Percentiles rank a stretch among this genome's conserved stretches.
Evolutionary conservation across 2,113 vertebrate species (phyloP).

Genomic region (Ardeotis arabs): DNA sequence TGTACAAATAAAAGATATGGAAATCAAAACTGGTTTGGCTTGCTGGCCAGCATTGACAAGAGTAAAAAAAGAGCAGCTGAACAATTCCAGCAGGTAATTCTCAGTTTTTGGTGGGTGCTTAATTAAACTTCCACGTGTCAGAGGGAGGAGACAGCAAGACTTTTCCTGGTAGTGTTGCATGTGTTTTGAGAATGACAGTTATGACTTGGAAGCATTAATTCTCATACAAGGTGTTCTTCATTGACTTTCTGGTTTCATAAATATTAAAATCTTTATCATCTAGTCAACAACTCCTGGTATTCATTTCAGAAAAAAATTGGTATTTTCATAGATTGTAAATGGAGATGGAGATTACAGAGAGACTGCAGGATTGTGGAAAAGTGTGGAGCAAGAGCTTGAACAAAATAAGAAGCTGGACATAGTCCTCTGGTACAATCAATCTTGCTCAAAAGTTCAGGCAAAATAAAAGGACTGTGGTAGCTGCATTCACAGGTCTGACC

Average conservation of each 20-base stretch:
- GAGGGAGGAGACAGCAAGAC: background rate
- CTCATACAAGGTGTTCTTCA: slow-evolving; percentile 55
- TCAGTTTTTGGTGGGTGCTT: background rate
- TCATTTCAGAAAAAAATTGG: background rate
- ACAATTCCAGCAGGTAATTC: slow-evolving; percentile 22
- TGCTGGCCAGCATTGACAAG: slow-evolving; percentile 23
- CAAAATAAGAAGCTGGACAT: background rate
- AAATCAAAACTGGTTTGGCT: slow-evolving; percentile 64
- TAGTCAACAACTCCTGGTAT: slow-evolving; percentile 42
- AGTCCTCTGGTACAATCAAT: background rate
- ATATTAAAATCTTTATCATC: slow-evolving; percentile 61
- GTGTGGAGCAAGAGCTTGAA: background rate
- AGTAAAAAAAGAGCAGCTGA: slow-evolving; percentile 5
- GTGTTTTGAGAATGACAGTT: background rate
- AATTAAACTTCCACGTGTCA: background rate
- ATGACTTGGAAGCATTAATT: slow-evolving; percentile 42
- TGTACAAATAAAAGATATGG: slow-evolving; percentile 29
- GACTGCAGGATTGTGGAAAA: background rate
- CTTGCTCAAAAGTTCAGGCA: background rate
- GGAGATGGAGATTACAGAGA: background rate
- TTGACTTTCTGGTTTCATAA: slow-evolving; percentile 54
- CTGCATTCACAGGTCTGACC: background rate
- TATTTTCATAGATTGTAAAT: slow-evolving; percentile 1
- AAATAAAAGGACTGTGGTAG: background rate
- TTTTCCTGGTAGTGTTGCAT: background rate